A percentile compares a stretch with the other conserved stretches of the same genome.
Evolutionary conservation across 2,888 invertebrate genomes (phyloP).

Genomic region (Xestia c-nigrum): DNA sequence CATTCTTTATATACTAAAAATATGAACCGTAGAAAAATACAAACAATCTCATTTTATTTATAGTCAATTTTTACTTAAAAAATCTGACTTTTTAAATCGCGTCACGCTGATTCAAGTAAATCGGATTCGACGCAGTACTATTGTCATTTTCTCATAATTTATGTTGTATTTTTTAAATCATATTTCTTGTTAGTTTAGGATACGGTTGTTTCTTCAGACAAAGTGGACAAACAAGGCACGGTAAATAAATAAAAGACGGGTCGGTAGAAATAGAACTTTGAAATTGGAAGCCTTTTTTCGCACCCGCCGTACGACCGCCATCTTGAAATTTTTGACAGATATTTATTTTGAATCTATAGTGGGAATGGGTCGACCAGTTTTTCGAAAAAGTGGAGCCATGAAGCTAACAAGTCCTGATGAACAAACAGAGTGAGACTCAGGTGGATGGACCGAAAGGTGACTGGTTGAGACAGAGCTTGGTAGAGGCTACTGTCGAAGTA

Average conservation of each 20-base stretch:
- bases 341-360: background rate
- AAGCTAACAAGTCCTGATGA: background rate
- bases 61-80: slow-evolving; percentile 41
- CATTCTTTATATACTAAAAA: slow-evolving; percentile 42
- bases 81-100: slow-evolving; percentile 48
- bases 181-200: slow-evolving; percentile 61
- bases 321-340: slow-evolving; percentile 1
- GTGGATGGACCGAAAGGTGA: no score
- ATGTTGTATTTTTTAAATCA: slow-evolving; percentile 52
- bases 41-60: slow-evolving; percentile 37
- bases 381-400: background rate
- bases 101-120: slow-evolving; percentile 52
- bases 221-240: slow-evolving; percentile 43
- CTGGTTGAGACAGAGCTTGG: background rate
- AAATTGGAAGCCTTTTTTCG: slow-evolving; percentile 6
- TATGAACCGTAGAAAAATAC: slow-evolving; percentile 35
- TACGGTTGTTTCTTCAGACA: slow-evolving; percentile 13
- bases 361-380: background rate
- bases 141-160: slow-evolving; percentile 58
- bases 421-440: no score
- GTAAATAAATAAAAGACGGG: slow-evolving; percentile 35
- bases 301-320: background rate
- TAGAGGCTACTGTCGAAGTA: background rate
- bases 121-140: slow-evolving; percentile 47
- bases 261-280: slow-evolving; percentile 3